Percentiles rank a stretch among this genome's conserved stretches.
Evolutionary conservation across 2,888 invertebrate species (phyloP).

Genomic region (Ormyrus thymus): DNA sequence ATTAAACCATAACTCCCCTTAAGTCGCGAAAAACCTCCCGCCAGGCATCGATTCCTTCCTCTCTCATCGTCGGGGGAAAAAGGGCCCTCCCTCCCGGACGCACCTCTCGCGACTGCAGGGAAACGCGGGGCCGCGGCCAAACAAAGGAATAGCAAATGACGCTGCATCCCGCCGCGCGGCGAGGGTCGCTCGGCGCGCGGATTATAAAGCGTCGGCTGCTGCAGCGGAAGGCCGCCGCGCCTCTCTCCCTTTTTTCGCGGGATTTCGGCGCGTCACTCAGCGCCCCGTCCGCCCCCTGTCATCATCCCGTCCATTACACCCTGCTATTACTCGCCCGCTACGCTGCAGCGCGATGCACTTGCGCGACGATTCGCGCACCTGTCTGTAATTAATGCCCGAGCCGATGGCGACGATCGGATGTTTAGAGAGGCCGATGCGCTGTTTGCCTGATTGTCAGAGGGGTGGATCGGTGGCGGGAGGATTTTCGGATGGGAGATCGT

Average conservation of each 20-base stretch:
- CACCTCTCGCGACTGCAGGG: too few relatives aligned
- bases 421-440: too few relatives aligned
- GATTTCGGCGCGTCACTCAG: conserved; percentile 33
- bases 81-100: too few relatives aligned
- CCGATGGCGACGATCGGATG: too few relatives aligned
- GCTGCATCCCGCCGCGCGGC: not conserved
- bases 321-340: conserved; percentile 63
- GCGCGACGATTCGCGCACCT: not conserved
- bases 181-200: not conserved
- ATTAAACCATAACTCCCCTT: too few relatives aligned
- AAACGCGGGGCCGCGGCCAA: not conserved
- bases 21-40: too few relatives aligned
- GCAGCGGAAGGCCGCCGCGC: not conserved
- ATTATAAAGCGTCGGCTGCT: conserved; percentile 1
- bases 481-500: too few relatives aligned
- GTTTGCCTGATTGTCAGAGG: too few relatives aligned
- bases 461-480: too few relatives aligned
- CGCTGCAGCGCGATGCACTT: conserved; percentile 55
- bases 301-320: conserved; percentile 68
- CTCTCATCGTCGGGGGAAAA: too few relatives aligned
- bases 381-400: not conserved
- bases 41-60: too few relatives aligned
- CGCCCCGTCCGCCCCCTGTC: conserved; percentile 63
- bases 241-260: too few relatives aligned
- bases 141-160: conserved; percentile 38